Evolutionary conservation across 2,888 invertebrate species (phyloP).

Genomic region (Flabesymbios commensalis): DNA sequence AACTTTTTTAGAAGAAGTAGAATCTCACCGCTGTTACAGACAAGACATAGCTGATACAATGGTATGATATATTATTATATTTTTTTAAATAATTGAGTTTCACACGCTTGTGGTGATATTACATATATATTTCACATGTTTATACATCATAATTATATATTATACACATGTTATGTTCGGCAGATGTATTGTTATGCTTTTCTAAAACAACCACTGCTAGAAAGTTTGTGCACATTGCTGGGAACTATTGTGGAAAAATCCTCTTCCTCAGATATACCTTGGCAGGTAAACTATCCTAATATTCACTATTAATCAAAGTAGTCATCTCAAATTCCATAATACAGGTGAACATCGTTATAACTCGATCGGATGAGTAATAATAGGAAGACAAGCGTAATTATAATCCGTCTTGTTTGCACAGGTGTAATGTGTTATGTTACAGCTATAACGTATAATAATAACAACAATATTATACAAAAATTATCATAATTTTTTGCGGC

Average conservation of each 20-base stretch:
- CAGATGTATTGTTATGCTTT: conserved; percentile 86
- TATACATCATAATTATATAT: background rate
- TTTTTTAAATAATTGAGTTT: background rate
- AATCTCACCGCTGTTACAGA: conserved; percentile 82
- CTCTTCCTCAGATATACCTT: conserved; percentile 18
- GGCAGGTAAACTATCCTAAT: conserved; percentile 31
- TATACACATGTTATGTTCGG: background rate
- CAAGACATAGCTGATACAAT: conserved; percentile 78
- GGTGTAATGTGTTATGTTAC: no score
- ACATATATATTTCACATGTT: background rate
- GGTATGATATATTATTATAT: conserved; percentile 63
- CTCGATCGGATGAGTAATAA: no score
- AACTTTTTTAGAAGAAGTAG: conserved; percentile 74
- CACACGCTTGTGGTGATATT: background rate
- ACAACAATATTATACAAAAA: no score
- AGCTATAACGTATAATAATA: no score
- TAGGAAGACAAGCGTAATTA: no score
- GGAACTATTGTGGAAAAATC: conserved; percentile 37
- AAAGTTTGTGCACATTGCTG: conserved; percentile 72
- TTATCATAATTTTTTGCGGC: no score
- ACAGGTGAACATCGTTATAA: no score
- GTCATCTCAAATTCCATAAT: no score
- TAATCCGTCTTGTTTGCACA: no score
- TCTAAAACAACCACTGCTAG: conserved; percentile 73
- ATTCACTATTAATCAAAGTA: no score